Evolutionary conservation across 2,888 invertebrate genomes (phyloP).

Genomic region (Melinopterus prodromus): DNA sequence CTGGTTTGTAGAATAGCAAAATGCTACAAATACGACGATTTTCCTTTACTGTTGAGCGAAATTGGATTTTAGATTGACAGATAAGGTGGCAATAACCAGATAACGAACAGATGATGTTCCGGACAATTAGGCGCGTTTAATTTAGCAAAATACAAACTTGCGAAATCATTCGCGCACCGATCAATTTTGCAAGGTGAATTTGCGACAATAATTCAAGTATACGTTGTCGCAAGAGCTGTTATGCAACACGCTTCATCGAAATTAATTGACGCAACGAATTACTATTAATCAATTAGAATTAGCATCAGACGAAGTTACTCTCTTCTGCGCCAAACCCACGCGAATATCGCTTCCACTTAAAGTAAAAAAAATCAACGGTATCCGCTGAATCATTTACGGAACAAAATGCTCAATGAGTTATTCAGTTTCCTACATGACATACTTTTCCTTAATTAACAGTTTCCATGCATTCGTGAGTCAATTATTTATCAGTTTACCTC

Average conservation of each 20-base stretch:
- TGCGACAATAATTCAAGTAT: background rate
- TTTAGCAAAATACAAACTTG: background rate
- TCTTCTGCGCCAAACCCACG: background rate
- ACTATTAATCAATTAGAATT: background rate
- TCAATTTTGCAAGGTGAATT: background rate
- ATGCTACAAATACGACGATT: too few species aligned
- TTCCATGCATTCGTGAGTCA: background rate
- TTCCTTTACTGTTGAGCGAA: too few species aligned
- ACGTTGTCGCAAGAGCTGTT: background rate
- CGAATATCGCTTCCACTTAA: background rate
- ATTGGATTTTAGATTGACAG: too few species aligned
- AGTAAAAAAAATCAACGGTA: background rate
- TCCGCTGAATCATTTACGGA: background rate
- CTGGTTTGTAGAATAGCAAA: too few species aligned
- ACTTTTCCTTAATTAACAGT: background rate
- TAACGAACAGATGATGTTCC: background rate
- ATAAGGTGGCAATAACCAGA: too few species aligned
- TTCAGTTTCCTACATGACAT: background rate
- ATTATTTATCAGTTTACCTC: background rate
- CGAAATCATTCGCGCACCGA: background rate
- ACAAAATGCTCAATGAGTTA: background rate
- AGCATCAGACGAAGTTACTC: background rate
- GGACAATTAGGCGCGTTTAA: background rate
- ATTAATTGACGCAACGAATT: background rate
- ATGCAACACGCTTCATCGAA: background rate